Percentiles rank a stretch among this genome's conserved stretches.
Conservation (phyloP, 1,140 invertebrate species). For the Polypedilum vanderplanki region DNA sequence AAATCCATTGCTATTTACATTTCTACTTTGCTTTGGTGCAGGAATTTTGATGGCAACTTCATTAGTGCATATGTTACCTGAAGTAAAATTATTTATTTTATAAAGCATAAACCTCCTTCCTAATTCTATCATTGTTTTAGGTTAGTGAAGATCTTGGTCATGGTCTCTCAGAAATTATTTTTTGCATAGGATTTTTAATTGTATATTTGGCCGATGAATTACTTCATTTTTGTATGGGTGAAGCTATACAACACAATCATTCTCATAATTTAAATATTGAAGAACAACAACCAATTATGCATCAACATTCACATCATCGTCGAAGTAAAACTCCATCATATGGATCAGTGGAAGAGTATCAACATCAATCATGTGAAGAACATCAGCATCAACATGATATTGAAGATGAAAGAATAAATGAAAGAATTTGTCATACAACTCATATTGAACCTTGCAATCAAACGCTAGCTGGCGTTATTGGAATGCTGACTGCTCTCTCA, state of each 20-base stretch:
- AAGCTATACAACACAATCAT: slow-evolving; percentile 42
- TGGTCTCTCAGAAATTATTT: slow-evolving; percentile 57
- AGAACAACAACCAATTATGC: background rate
- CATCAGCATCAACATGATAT: slow-evolving; percentile 23
- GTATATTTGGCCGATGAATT: slow-evolving; percentile 73
- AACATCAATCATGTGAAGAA: too few species aligned
- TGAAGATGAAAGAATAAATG: slow-evolving; percentile 40
- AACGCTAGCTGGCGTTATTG: slow-evolving; percentile 50
- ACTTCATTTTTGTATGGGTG: slow-evolving; percentile 55
- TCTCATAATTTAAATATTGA: background rate
- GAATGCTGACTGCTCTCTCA: slow-evolving; percentile 62
- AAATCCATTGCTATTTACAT: slow-evolving; percentile 54
- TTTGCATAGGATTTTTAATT: slow-evolving; percentile 70
- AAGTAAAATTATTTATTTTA: slow-evolving; percentile 46
- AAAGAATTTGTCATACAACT: slow-evolving; percentile 55
- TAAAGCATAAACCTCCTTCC: background rate
- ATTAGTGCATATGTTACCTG: slow-evolving; percentile 75
- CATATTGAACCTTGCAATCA: slow-evolving; percentile 53
- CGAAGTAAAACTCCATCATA: background rate
- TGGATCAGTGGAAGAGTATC: too few species aligned
- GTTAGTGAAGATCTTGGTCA: slow-evolving; percentile 46
- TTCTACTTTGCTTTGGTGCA: slow-evolving; percentile 71
- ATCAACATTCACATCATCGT: background rate
- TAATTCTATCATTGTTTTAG: slow-evolving; percentile 31
- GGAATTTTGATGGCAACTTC: slow-evolving; percentile 78